phyloP scores from a whole-genome alignment of 2,888 invertebrate genomes.

The Tachina lurida region DNA sequence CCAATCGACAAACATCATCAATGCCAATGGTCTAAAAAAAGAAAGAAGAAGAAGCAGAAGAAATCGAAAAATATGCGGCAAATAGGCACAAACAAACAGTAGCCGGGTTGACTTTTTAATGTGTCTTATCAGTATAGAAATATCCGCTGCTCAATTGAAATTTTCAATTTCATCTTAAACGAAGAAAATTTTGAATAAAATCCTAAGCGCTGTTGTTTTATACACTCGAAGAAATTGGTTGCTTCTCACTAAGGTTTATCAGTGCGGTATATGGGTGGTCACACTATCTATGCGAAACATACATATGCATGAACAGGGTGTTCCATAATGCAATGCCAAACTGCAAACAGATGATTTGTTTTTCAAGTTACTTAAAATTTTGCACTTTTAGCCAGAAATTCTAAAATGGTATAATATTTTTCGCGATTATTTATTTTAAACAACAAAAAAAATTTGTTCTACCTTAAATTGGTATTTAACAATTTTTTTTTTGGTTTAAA shows the following conservation, averaged over 20 bases:
- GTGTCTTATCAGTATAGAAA: constrained; percentile 71
- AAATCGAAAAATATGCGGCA: constrained; percentile 58
- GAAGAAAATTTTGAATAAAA: constrained; percentile 23
- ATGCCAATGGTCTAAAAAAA: constrained; percentile 63
- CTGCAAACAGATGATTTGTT: not conserved
- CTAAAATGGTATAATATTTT: too few relatives aligned
- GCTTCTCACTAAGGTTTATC: not conserved
- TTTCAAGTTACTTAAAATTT: too few relatives aligned
- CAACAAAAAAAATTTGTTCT: too few relatives aligned
- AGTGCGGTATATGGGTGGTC: not conserved
- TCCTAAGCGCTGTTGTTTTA: constrained; percentile 29
- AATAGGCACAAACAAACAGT: constrained; percentile 63
- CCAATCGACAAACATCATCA: constrained; percentile 71
- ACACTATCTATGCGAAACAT: not conserved
- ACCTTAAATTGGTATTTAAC: too few relatives aligned
- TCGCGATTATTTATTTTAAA: too few relatives aligned
- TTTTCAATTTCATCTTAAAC: constrained; percentile 54
- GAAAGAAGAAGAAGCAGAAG: not conserved
- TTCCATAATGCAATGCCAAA: not conserved
- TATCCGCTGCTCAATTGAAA: constrained; percentile 72
- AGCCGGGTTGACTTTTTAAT: constrained; percentile 71
- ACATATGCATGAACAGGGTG: not conserved
- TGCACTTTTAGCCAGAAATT: too few relatives aligned
- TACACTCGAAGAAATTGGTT: constrained; percentile 32
- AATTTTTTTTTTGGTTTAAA: too few relatives aligned